Percentiles rank a stretch among this genome's conserved stretches.
These are phyloP conservation scores for Arge pagana DNA, from an alignment of 2,888 invertebrate genomes.

Conservation along the genomic window DNA sequence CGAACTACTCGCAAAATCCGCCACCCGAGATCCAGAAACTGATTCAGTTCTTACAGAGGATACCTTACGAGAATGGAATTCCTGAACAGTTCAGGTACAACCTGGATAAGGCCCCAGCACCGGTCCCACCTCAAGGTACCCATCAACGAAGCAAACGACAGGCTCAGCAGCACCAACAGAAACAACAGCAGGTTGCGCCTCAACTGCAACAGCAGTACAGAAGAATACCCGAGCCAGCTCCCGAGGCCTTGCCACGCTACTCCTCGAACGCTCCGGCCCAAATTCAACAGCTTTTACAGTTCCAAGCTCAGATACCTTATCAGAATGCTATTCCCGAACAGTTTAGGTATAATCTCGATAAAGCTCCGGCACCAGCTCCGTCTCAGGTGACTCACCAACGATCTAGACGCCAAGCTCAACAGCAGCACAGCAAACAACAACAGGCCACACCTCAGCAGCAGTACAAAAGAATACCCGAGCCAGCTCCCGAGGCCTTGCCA, in stretches of 20 bases:
- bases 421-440: slow-evolving; percentile 26
- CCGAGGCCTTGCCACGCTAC: slow-evolving; percentile 26
- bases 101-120: slow-evolving; percentile 6
- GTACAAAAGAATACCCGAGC: slow-evolving; percentile 16
- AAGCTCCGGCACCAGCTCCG: not conserved
- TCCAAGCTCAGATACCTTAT: slow-evolving; percentile 52
- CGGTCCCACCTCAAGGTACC: slow-evolving; percentile 24
- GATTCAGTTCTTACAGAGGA: slow-evolving; percentile 49
- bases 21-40: slow-evolving; percentile 49
- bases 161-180: slow-evolving; percentile 2
- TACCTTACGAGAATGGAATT: slow-evolving; percentile 50
- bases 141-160: slow-evolving; percentile 29
- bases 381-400: slow-evolving; percentile 32
- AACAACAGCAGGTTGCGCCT: too few species aligned
- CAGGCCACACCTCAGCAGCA: slow-evolving; percentile 29
- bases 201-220: slow-evolving; percentile 10
- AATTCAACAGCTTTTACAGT: slow-evolving; percentile 49
- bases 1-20: slow-evolving; percentile 41
- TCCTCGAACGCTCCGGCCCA: slow-evolving; percentile 46
- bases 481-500: slow-evolving; percentile 27
- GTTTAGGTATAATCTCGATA: slow-evolving; percentile 36
- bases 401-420: slow-evolving; percentile 39
- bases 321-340: slow-evolving; percentile 50
- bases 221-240: slow-evolving; percentile 8
- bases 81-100: slow-evolving; percentile 48